These are phyloP conservation scores for Pharmacophagus antenor DNA, from an alignment of 2,888 invertebrate genomes.

Conservation along the genomic window DNA sequence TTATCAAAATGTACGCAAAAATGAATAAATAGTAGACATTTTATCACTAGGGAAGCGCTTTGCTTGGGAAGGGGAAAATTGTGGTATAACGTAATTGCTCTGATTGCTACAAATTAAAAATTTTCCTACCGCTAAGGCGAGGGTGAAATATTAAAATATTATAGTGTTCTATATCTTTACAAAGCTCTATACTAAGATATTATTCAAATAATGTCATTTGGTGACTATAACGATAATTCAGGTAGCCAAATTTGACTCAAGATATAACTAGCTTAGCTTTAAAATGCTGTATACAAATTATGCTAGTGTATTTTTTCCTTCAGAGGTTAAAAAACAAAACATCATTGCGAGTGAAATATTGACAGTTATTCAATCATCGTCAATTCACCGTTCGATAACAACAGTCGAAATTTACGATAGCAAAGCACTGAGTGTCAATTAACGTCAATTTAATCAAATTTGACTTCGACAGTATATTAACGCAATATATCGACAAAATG, in stretches of 20 bases:
- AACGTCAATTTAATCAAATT: not conserved
- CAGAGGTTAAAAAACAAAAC: not conserved
- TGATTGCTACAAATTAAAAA: slow-evolving; percentile 10
- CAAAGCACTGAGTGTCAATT: not conserved
- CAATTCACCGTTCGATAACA: not conserved
- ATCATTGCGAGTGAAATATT: not conserved
- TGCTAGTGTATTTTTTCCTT: not conserved
- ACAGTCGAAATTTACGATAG: not conserved
- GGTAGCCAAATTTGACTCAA: no score
- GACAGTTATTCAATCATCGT: not conserved
- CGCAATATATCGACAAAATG: no score
- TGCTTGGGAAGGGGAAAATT: not conserved
- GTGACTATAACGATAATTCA: no score
- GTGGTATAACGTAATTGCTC: slow-evolving; percentile 1
- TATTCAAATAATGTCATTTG: no score
- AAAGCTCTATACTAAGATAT: no score
- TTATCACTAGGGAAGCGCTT: not conserved
- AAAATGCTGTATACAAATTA: no score
- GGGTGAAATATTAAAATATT: not conserved
- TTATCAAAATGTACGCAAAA: not conserved
- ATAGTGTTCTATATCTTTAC: not conserved
- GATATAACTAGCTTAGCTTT: no score
- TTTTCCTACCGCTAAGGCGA: not conserved
- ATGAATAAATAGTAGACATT: not conserved
- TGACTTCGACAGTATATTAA: not conserved